Conservation (phyloP, 35 echinoderm and acorn worm species). For the Heliocidaris tuberculata region DNA sequence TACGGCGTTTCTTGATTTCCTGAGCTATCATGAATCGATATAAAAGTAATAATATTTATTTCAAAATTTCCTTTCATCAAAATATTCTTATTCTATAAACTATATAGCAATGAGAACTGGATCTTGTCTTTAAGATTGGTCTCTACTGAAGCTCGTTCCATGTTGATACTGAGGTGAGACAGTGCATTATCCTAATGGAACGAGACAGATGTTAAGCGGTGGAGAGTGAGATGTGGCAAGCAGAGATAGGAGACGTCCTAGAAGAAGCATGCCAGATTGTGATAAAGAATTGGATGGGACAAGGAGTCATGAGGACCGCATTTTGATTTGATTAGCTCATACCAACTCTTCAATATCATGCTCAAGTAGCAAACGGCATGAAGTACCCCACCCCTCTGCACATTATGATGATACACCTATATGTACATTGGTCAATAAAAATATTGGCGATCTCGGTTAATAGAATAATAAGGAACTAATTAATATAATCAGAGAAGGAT, state of each 20-base stretch:
- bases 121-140: conserved; percentile 11
- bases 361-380: neutral
- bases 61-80: neutral
- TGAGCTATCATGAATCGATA: no score
- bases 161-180: conserved; percentile 10
- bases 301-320: conserved; percentile 7
- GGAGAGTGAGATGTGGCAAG: neutral
- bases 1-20: neutral
- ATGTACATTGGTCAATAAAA: neutral
- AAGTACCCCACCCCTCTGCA: neutral
- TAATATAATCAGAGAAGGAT: neutral
- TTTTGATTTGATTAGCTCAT: neutral
- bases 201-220: conserved; percentile 18
- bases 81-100: neutral
- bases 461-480: neutral
- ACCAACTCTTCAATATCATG: neutral
- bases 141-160: neutral
- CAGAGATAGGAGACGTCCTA: neutral
- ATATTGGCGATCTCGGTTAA: neutral
- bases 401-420: neutral
- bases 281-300: neutral
- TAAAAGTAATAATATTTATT: no score
- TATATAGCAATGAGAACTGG: neutral
- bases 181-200: conserved; percentile 31
- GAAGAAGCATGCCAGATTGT: neutral